A percentile compares a stretch with the other conserved stretches of the same genome.
These are phyloP conservation scores for Sarcophilus harrisii DNA, from an alignment of 2,797 vertebrate species.

Conservation along the genomic window DNA sequence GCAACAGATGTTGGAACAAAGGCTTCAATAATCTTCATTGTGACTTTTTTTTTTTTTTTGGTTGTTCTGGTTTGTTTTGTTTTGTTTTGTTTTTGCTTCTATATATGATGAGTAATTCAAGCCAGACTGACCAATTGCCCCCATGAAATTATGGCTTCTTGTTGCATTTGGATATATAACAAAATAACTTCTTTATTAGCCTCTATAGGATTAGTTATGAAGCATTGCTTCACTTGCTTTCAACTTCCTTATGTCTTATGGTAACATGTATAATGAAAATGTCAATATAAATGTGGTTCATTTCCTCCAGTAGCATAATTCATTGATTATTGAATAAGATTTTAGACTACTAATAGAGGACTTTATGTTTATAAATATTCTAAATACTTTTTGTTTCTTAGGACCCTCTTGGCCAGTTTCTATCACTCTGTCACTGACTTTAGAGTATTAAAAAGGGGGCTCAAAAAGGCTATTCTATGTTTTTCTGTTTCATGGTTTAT, in stretches of 20 bases:
- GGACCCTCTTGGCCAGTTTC: neutral
- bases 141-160: neutral
- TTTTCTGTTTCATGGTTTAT: neutral
- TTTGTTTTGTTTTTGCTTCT: neutral
- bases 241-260: neutral
- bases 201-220: neutral
- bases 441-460: neutral
- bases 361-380: neutral
- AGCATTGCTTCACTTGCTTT: neutral
- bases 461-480: neutral
- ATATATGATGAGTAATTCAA: neutral
- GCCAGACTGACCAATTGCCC: neutral
- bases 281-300: neutral
- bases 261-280: neutral
- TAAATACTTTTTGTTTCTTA: neutral
- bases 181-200: neutral
- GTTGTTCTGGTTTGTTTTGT: neutral
- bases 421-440: neutral
- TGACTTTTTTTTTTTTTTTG: neutral
- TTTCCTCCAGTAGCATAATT: neutral
- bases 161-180: neutral
- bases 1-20: neutral
- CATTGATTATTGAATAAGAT: neutral
- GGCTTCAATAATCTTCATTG: neutral
- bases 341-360: neutral